Percentiles rank a stretch among this genome's conserved stretches.
Conservation (phyloP, 2,797 vertebrate species). For the Mastacembelus armatus region DNA sequence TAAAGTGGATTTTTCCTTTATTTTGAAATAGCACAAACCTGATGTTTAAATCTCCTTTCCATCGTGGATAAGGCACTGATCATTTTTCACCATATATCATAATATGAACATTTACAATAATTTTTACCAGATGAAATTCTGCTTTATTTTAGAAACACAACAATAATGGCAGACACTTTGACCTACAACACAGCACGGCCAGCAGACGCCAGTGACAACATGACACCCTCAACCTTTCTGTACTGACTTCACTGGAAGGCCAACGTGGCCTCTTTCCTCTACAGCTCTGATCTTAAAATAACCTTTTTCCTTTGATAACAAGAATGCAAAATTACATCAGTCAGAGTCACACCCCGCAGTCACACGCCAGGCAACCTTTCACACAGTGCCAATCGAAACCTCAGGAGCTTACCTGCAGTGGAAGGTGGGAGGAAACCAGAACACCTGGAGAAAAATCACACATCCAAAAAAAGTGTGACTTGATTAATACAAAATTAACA, state of each 20-base stretch:
- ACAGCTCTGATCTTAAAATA: conserved; percentile 56
- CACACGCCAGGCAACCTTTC: conserved; percentile 65
- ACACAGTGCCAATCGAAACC: conserved; percentile 41
- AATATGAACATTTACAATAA: conserved; percentile 8
- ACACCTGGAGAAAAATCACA: neutral
- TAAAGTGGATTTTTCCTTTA: neutral
- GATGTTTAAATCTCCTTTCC: conserved; percentile 21
- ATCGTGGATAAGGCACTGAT: neutral
- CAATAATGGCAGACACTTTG: conserved; percentile 16
- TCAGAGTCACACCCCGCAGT: conserved; percentile 41
- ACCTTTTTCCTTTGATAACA: conserved; percentile 46
- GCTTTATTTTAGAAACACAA: conserved; percentile 8
- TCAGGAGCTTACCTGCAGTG: neutral
- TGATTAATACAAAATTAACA: neutral
- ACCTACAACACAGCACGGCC: conserved; percentile 2
- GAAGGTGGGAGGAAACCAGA: neutral
- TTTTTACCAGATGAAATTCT: conserved; percentile 23
- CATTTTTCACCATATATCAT: conserved; percentile 14
- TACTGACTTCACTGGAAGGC: neutral
- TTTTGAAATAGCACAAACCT: conserved; percentile 11
- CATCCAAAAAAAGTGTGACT: neutral
- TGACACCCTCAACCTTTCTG: neutral
- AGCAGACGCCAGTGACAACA: neutral
- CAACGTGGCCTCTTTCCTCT: neutral
- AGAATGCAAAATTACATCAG: conserved; percentile 50